Evolutionary conservation across 2,888 invertebrate species (phyloP).

Genomic region (Philaethria dido): DNA sequence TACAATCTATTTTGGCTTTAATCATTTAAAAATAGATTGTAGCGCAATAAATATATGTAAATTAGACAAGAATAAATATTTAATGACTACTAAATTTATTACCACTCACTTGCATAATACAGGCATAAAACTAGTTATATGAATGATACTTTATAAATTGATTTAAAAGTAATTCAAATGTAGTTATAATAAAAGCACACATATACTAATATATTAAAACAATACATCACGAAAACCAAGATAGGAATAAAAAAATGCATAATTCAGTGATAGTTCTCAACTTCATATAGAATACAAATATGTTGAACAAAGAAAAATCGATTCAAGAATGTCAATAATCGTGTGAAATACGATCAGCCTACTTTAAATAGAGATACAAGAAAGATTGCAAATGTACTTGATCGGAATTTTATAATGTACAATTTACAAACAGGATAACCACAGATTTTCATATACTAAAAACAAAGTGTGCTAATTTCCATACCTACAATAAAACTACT

Average conservation of each 20-base stretch:
- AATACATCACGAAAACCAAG: conserved; percentile 13
- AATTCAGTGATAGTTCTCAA: conserved; percentile 18
- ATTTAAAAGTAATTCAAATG: not conserved
- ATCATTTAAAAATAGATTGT: not conserved
- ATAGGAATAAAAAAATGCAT: conserved; percentile 23
- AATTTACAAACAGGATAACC: not conserved
- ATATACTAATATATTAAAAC: not conserved
- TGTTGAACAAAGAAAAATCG: conserved; percentile 22
- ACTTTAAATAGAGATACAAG: conserved; percentile 29
- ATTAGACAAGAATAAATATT: not conserved
- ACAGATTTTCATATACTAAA: not conserved
- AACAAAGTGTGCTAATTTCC: no score
- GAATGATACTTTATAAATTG: not conserved
- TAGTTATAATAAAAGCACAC: not conserved
- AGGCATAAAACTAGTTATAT: not conserved
- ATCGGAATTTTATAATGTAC: conserved; percentile 8
- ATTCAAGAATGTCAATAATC: conserved; percentile 29
- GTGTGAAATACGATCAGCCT: conserved; percentile 33
- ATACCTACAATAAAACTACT: not conserved
- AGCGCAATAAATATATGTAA: not conserved
- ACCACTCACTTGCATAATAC: not conserved
- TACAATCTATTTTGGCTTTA: no score
- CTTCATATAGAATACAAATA: conserved; percentile 37
- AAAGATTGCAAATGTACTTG: conserved; percentile 21
- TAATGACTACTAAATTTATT: not conserved